Evolutionary conservation across 2,888 invertebrate species (phyloP), one percentile per base, ranked within the genome.

Genomic region (Hypsopygia costalis): DNA sequence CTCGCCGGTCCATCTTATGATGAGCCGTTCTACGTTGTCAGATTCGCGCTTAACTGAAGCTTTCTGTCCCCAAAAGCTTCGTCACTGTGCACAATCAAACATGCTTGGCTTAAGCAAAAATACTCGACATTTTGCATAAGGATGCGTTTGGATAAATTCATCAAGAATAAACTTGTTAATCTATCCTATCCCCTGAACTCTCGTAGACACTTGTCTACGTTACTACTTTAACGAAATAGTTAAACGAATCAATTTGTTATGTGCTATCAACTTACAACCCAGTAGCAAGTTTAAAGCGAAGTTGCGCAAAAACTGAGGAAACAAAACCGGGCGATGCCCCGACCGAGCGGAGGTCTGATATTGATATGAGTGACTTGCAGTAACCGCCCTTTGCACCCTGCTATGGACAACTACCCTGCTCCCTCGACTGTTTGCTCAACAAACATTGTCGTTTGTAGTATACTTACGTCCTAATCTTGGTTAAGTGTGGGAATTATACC

Each of bases 291-390:
- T 52, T 46, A 44, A 51, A 30, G 21, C 16, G 40, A 58, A 71
- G 72, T 73, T 76, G 55, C 59, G 69, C 79, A 81, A 81, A 81
- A 83, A 82, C 65, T 62, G 55, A 69, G 69, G 76, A 81, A n/a
- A 85, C 83, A 81, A 83, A 82, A 76, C 75, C 55, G 46, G 16
- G 48, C 53, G 54, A 56, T 61, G 62, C 55, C 58, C 69, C 62
- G 53, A 56, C 53, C 58, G 57, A 58, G 60, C 52, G 62, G 49
- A 16, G 54, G 62, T 48, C 78, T 75, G 83, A 80, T 89, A 89
- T 89, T 79, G 88, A 89, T 88, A 88, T 78, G 75, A 79, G 80
- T 89, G 89, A 89, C 89, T 89, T 89, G 89, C 89, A 79, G 58
- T 80, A 81, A 76, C 64, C 69, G 60, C 83, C 87, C 87, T 71